Conservation (phyloP, 1,140 invertebrate species). For the Drosophila pseudoananassae region DNA sequence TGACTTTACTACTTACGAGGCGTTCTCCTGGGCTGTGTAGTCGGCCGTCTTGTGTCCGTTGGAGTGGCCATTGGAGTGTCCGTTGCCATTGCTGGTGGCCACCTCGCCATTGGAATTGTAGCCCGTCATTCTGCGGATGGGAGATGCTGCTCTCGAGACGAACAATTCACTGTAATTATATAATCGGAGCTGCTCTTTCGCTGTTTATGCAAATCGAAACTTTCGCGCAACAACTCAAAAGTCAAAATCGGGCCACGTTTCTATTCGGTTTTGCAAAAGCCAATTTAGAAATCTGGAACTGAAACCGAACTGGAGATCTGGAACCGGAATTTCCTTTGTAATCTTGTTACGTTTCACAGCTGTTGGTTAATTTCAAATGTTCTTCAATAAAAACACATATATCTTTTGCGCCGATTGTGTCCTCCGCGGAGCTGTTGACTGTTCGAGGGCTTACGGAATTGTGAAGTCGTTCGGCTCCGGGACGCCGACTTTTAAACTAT, state of each 20-base stretch:
- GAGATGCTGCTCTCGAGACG: constrained; percentile 9
- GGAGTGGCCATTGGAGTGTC: constrained; percentile 23
- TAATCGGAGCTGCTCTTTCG: constrained; percentile 22
- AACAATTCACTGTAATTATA: constrained; percentile 42
- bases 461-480: constrained; percentile 39
- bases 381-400: constrained; percentile 12
- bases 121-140: constrained; percentile 56
- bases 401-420: constrained; percentile 29
- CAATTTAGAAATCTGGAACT: constrained; percentile 47
- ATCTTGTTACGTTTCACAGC: constrained; percentile 52
- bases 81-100: constrained; percentile 55
- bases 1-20: constrained; percentile 52
- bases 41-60: constrained; percentile 39
- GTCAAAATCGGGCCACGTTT: constrained; percentile 23
- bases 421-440: constrained; percentile 43
- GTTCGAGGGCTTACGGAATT: constrained; percentile 45
- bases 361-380: neutral
- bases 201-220: constrained; percentile 53
- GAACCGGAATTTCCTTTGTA: constrained; percentile 54
- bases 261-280: constrained; percentile 7
- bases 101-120: constrained; percentile 62
- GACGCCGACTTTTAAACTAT: constrained; percentile 48
- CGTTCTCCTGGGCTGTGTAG: constrained; percentile 60
- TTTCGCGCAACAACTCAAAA: constrained; percentile 41
- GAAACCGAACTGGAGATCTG: constrained; percentile 11